Conservation (phyloP, 1,140 invertebrate species). For the Drosophila ambigua region DNA sequence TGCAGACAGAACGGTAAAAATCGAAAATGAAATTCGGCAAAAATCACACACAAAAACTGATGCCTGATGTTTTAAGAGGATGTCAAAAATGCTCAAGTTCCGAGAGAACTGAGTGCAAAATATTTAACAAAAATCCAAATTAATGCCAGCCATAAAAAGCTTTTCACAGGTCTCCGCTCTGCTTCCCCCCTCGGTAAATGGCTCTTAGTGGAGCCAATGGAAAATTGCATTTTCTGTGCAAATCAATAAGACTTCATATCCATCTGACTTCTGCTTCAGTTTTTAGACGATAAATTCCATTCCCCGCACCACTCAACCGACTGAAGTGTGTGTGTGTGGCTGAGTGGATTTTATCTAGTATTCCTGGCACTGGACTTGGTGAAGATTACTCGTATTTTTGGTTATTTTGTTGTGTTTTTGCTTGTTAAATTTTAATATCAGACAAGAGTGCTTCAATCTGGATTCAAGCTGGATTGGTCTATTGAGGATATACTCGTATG, state of each 20-base stretch:
- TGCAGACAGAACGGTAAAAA: slow-evolving; percentile 21
- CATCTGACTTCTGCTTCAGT: slow-evolving; percentile 26
- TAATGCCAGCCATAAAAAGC: slow-evolving; percentile 49
- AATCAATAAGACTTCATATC: slow-evolving; percentile 46
- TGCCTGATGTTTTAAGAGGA: slow-evolving; percentile 11
- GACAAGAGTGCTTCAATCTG: slow-evolving; percentile 35
- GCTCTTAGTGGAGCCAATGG: slow-evolving; percentile 34
- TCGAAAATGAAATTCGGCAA: slow-evolving; percentile 15
- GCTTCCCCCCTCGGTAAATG: neutral
- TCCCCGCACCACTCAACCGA: neutral
- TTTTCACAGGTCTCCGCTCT: slow-evolving; percentile 21
- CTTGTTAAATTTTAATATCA: slow-evolving; percentile 51
- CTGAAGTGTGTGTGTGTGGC: slow-evolving; percentile 37
- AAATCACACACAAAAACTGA: slow-evolving; percentile 29
- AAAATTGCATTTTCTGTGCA: slow-evolving; percentile 51
- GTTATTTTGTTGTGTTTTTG: slow-evolving; percentile 44
- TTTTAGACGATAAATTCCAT: slow-evolving; percentile 5
- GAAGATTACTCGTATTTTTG: slow-evolving; percentile 33
- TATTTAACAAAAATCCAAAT: slow-evolving; percentile 42
- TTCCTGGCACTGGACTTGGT: slow-evolving; percentile 23
- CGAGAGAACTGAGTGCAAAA: slow-evolving; percentile 26
- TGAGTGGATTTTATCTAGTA: slow-evolving; percentile 25
- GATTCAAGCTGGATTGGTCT: neutral
- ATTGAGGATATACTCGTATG: too few relatives aligned
- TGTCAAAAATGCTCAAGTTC: slow-evolving; percentile 27